Conservation (phyloP, 2,797 vertebrate genomes). For the Eulemur albifrons region DNA sequence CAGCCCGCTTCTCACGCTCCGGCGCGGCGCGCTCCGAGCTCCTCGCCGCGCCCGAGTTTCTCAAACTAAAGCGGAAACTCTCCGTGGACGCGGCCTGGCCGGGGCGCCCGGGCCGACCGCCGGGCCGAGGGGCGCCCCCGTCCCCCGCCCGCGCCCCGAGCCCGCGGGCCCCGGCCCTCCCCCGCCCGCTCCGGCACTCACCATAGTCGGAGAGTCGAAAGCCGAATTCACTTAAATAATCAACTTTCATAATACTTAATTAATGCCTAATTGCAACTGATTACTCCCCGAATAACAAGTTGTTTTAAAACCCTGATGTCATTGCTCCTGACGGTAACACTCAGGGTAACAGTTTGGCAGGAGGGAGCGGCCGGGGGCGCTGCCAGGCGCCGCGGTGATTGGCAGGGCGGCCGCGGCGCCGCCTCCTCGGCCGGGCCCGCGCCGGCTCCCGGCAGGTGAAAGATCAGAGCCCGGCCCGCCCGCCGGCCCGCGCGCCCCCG, state of each 20-base stretch:
- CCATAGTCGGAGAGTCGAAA: constrained; percentile 99
- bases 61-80: constrained; percentile 72
- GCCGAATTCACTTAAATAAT: constrained; percentile 99
- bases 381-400: constrained; percentile 93
- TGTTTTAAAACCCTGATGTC: constrained; percentile 86
- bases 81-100: constrained; percentile 15
- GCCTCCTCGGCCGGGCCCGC: constrained; percentile 85
- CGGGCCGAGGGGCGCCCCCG: background rate
- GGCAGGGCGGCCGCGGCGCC: constrained; percentile 89
- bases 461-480: constrained; percentile 44
- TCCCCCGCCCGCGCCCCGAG: background rate
- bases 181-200: constrained; percentile 87
- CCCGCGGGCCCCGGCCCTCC: constrained; percentile 59
- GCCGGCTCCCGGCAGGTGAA: constrained; percentile 73
- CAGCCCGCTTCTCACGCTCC: constrained; percentile 44
- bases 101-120: background rate
- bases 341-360: constrained; percentile 84
- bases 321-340: constrained; percentile 84
- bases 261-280: constrained; percentile 87
- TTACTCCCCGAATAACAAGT: constrained; percentile 87
- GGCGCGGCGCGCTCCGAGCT: constrained; percentile 40
- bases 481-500: background rate
- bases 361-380: constrained; percentile 80
- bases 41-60: constrained; percentile 51
- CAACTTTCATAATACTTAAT: constrained; percentile 99